A percentile compares a stretch with the other conserved stretches of the same genome.
Evolutionary conservation across 2,888 invertebrate genomes (phyloP).

Genomic region (Lamellibrachia columna): DNA sequence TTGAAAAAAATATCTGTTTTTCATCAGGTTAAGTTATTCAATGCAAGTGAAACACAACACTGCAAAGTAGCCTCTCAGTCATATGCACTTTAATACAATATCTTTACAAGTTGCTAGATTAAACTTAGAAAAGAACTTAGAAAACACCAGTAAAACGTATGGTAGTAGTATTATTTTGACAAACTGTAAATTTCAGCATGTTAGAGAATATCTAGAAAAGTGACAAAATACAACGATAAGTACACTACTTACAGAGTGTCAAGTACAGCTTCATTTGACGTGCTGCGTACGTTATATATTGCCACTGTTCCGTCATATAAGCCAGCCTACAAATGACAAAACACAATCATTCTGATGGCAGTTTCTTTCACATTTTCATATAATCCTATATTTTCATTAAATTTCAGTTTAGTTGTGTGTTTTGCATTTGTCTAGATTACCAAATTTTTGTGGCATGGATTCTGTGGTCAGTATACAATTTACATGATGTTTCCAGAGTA

Average conservation of each 20-base stretch:
- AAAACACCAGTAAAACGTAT: background rate
- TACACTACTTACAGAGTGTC: constrained; percentile 60
- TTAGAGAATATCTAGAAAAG: background rate
- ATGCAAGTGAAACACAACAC: background rate
- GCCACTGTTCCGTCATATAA: constrained; percentile 63
- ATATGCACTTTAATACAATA: background rate
- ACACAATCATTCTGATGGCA: constrained; percentile 49
- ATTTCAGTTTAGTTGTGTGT: too few species aligned
- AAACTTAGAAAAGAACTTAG: background rate
- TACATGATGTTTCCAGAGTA: too few species aligned
- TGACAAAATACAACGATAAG: background rate
- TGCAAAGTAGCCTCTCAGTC: background rate
- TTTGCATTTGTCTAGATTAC: too few species aligned
- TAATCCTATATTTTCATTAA: too few species aligned
- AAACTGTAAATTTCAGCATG: background rate
- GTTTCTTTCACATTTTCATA: constrained; percentile 51
- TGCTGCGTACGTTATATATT: constrained; percentile 61
- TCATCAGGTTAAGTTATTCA: background rate
- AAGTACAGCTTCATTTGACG: constrained; percentile 57
- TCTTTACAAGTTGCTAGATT: background rate
- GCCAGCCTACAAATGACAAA: constrained; percentile 54
- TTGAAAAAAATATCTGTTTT: background rate
- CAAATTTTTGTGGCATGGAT: too few species aligned
- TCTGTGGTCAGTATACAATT: too few species aligned
- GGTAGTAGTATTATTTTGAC: background rate